Base-by-base conservation (phyloP, 2,888 invertebrate genomes). In the Eilema sororculum region DNA sequence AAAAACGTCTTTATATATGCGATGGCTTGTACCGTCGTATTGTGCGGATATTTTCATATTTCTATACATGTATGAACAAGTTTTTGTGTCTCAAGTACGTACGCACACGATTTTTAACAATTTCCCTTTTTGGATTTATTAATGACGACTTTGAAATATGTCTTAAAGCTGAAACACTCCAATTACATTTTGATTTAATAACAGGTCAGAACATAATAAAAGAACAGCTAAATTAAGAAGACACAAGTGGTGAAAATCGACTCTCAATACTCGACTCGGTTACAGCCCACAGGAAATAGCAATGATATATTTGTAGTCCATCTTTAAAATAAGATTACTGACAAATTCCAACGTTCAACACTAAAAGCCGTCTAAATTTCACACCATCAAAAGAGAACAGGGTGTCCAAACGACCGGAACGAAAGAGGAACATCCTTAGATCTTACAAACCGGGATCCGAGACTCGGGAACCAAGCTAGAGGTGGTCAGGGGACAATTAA, bases 401-500 rank as follows among this genome's bases (percentile, higher is more conserved):
- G 60, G 71, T 73, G 74, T 69, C 69, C 72, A 74, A 75, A 78
- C 68, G 68, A 61, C 28, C 75, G 64, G 59, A 68, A 59, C 68
- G 37, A 66, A 72, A 61, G 56, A 60, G 68, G 64, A 67, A 56
- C 30, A 63, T 72, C 60, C 73, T 69, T 62, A 59, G 25, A 64
- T 67, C 57, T 71, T 60, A 72, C 70, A 69, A 75, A 71, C 62
- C 68, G 69, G 69, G 52, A 62, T 71, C 68, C 78, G 69, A 70
- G n/a, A n/a, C n/a, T n/a, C n/a, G n/a, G n/a, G n/a, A n/a, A n/a
- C n/a, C n/a, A n/a, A n/a, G 70, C 75, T 81, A 74, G 80, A 80
- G 68, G 65, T 67, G 77, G 77, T 75, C 76, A 78, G 78, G 75
- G 83, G 73, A 82, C 83, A 80, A 84, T 85, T 85, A 86, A 83